A percentile compares a stretch with the other conserved stretches of the same genome.
phyloP scores from a whole-genome alignment of 2,888 invertebrate genomes.

The Diarsia brunnea region DNA sequence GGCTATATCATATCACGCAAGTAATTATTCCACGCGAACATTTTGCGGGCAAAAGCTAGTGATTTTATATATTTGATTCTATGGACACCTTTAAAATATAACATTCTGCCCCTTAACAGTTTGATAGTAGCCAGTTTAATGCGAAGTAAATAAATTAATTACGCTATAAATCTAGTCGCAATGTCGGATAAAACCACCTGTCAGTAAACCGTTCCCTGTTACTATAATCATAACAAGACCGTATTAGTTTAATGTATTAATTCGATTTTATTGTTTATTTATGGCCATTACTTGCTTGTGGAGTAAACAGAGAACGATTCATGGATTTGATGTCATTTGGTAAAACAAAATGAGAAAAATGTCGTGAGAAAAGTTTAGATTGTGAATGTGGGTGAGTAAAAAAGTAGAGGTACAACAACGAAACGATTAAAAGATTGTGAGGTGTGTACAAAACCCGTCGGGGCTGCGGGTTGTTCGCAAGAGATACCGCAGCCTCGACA shows the following conservation, averaged over 20 bases:
- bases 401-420: no score
- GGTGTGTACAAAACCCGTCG: no score
- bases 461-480: no score
- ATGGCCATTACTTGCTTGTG: conserved; percentile 17
- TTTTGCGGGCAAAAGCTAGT: no score
- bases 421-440: no score
- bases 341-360: neutral
- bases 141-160: conserved; percentile 67
- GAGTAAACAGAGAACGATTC: conserved; percentile 29
- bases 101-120: conserved; percentile 55
- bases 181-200: conserved; percentile 65
- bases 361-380: no score
- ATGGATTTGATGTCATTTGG: conserved; percentile 32
- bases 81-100: neutral
- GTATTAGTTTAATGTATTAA: conserved; percentile 61
- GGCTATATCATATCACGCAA: no score
- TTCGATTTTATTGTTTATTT: conserved; percentile 57
- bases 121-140: conserved; percentile 62
- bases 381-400: no score
- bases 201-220: conserved; percentile 50
- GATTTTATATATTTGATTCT: neutral
- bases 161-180: conserved; percentile 64
- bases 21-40: no score
- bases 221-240: conserved; percentile 59
- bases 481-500: no score